Percentiles rank a stretch among this genome's conserved stretches.
Evolutionary conservation across 2,797 vertebrate species (phyloP).

Genomic region (Salmo trutta): DNA sequence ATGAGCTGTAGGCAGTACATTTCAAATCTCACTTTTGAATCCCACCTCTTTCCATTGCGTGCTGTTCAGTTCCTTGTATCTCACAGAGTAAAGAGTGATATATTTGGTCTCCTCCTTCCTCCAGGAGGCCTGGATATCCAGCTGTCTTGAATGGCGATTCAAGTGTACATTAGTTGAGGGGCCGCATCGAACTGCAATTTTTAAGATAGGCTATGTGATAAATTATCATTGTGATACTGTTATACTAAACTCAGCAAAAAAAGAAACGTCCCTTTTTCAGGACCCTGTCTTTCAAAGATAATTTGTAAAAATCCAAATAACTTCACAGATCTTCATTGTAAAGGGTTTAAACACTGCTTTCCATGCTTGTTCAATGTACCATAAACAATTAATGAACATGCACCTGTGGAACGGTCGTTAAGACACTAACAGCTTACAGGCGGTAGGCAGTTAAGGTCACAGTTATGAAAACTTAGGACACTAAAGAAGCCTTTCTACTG

Average conservation of each 20-base stretch:
- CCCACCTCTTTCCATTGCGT: constrained; percentile 60
- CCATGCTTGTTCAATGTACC: too few relatives aligned
- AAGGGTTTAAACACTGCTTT: too few relatives aligned
- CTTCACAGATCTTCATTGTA: too few relatives aligned
- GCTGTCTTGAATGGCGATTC: constrained; percentile 43
- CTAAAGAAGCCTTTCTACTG: too few relatives aligned
- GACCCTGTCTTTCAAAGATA: too few relatives aligned
- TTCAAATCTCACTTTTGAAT: neutral
- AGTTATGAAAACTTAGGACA: too few relatives aligned
- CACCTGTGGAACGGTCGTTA: too few relatives aligned
- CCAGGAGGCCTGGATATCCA: constrained; percentile 62
- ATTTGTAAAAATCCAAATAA: too few relatives aligned
- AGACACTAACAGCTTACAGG: too few relatives aligned
- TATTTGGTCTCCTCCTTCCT: rapidly evolving
- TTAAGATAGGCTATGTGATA: neutral
- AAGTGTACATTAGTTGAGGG: constrained; percentile 51
- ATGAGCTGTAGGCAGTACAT: neutral
- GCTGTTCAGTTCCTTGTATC: constrained; percentile 48
- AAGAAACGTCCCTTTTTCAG: too few relatives aligned
- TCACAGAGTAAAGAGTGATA: constrained; percentile 44
- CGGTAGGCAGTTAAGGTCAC: too few relatives aligned
- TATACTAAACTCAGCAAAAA: neutral
- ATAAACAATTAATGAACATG: too few relatives aligned
- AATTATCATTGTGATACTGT: neutral
- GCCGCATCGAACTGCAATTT: constrained; percentile 65